Conservation (phyloP, 1,140 invertebrate species). For the Delia radicum region DNA sequence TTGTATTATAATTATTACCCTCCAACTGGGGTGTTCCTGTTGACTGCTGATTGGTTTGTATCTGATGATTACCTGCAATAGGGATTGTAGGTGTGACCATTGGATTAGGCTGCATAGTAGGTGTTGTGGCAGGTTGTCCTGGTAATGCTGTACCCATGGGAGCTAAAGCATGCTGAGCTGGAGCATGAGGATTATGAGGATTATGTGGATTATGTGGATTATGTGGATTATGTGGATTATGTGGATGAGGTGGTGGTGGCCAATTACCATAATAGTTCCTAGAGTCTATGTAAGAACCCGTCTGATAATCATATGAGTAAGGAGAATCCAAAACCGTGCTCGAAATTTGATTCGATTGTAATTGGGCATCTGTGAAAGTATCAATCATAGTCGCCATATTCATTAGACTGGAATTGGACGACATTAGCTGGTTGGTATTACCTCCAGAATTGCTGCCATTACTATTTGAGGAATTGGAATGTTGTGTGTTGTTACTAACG, state of each 20-base stretch:
- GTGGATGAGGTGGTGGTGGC: constrained; percentile 40
- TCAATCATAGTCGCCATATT: constrained; percentile 75
- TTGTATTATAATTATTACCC: constrained; percentile 38
- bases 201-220: constrained; percentile 31
- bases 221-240: constrained; percentile 28
- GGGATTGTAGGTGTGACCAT: constrained; percentile 20
- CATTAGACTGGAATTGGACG: constrained; percentile 61
- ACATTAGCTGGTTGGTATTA: constrained; percentile 47
- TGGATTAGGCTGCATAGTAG: neutral
- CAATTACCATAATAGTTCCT: constrained; percentile 55
- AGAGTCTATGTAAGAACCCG: constrained; percentile 56
- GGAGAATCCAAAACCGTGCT: constrained; percentile 78
- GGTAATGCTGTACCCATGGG: neutral
- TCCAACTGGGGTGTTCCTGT: constrained; percentile 29
- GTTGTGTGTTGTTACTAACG: constrained; percentile 36
- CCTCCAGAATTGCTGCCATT: constrained; percentile 25
- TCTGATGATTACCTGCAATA: constrained; percentile 23
- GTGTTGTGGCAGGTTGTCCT: constrained; percentile 21
- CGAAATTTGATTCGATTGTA: constrained; percentile 79
- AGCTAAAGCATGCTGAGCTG: constrained; percentile 29
- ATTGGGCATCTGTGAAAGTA: constrained; percentile 70
- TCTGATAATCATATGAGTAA: constrained; percentile 66
- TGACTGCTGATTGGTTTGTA: constrained; percentile 32
- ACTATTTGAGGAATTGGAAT: constrained; percentile 15
- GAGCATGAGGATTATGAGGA: constrained; percentile 20